phyloP scores from a whole-genome alignment of 2,888 invertebrate genomes.

The Agelastica alni region DNA sequence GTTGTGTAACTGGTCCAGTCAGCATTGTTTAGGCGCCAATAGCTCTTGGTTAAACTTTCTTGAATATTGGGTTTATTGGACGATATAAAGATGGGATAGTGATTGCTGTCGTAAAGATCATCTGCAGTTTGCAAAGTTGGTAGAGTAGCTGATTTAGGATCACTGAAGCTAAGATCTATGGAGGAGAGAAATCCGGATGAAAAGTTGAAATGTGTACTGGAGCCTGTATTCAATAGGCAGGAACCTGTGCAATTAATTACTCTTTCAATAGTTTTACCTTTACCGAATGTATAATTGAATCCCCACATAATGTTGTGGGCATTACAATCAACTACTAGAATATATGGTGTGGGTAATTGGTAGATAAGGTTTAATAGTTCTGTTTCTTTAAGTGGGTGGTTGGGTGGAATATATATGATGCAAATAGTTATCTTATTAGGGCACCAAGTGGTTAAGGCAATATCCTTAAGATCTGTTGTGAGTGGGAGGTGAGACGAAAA shows the following conservation, averaged over 20 bases:
- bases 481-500: neutral
- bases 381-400: too few relatives aligned
- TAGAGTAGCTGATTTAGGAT: neutral
- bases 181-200: neutral
- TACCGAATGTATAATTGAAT: neutral
- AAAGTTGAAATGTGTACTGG: neutral
- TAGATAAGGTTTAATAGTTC: too few relatives aligned
- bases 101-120: conserved; percentile 5
- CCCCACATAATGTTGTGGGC: neutral
- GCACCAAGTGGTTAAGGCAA: neutral
- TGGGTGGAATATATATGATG: too few relatives aligned
- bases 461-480: neutral
- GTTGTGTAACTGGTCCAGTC: neutral
- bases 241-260: neutral
- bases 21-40: neutral
- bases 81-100: neutral
- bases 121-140: too few relatives aligned
- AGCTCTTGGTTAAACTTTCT: neutral
- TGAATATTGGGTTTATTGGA: neutral
- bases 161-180: neutral
- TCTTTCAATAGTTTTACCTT: neutral
- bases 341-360: neutral
- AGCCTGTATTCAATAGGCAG: neutral
- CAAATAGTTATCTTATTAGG: neutral
- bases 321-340: neutral